Percentiles rank a stretch among this genome's conserved stretches.
Evolutionary conservation across 2,888 invertebrate species (phyloP).

Genomic region (Siphonodentalium dalli): DNA sequence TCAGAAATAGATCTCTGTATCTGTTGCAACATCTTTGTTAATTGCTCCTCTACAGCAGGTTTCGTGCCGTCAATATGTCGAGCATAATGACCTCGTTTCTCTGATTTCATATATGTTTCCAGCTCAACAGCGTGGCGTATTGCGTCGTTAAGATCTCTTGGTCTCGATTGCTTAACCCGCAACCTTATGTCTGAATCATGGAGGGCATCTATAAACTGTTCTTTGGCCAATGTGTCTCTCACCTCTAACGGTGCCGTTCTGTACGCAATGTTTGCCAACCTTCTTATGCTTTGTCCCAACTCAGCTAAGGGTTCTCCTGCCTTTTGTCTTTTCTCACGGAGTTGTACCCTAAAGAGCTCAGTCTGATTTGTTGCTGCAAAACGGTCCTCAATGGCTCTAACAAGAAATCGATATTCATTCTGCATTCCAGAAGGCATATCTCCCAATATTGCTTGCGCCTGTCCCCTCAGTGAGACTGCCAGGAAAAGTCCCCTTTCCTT

Average conservation of each 20-base stretch:
- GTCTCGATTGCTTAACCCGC: conserved; percentile 2
- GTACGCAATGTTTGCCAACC: conserved; percentile 2
- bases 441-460: conserved; percentile 1
- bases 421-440: background rate
- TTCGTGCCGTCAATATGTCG: no score
- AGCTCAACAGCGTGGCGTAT: background rate
- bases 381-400: conserved; percentile 1
- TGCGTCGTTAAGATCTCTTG: conserved; percentile 1
- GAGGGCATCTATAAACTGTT: conserved; percentile 1
- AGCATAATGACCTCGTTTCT: no score
- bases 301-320: conserved; percentile 3
- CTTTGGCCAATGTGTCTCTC: conserved; percentile 1
- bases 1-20: no score
- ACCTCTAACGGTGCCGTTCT: background rate
- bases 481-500: conserved; percentile 2
- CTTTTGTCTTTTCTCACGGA: background rate
- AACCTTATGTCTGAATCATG: background rate
- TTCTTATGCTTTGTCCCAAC: conserved; percentile 2
- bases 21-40: no score
- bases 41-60: no score
- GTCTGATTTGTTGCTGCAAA: conserved; percentile 1
- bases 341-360: conserved; percentile 6
- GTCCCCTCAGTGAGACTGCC: conserved; percentile 3
- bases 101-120: conserved; percentile 4
- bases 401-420: background rate